Percentiles rank a stretch among this genome's conserved stretches.
phyloP scores from a whole-genome alignment of 1,140 invertebrate genomes.

The Platyscapa corneri region DNA sequence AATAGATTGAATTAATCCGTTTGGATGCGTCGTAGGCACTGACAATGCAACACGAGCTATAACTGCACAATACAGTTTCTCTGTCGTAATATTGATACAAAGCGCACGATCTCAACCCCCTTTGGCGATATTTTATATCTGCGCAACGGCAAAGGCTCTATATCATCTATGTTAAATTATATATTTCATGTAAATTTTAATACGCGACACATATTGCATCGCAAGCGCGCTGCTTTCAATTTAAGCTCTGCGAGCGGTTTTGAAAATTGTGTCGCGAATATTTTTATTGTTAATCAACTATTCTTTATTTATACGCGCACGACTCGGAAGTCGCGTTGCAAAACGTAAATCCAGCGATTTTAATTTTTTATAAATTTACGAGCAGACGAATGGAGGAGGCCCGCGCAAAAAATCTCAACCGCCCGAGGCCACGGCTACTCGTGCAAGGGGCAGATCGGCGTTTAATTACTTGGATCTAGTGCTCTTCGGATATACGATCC shows the following conservation, averaged over 20 bases:
- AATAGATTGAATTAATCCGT: not conserved
- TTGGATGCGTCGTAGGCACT: not conserved
- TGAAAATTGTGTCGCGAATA: not conserved
- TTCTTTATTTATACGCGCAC: too few relatives aligned
- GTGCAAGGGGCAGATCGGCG: too few relatives aligned
- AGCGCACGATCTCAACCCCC: not conserved
- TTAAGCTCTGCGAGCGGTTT: not conserved
- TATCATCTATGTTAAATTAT: slow-evolving; percentile 11
- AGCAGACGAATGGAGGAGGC: too few relatives aligned
- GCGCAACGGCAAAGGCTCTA: not conserved
- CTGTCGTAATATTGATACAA: not conserved
- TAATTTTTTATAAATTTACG: too few relatives aligned
- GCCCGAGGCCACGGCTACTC: too few relatives aligned
- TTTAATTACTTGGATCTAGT: too few relatives aligned
- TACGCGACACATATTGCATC: not conserved
- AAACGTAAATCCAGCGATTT: not conserved
- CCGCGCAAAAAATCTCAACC: too few relatives aligned
- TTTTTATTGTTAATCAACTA: not conserved
- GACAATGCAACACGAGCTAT: not conserved
- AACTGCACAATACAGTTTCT: not conserved
- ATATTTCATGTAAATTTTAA: not conserved
- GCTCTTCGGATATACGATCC: too few relatives aligned
- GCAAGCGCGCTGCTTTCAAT: not conserved
- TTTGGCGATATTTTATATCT: not conserved
- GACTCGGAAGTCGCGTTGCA: too few relatives aligned